phyloP scores from a whole-genome alignment of 2,888 invertebrate species.

The Lithophane leautieri region DNA sequence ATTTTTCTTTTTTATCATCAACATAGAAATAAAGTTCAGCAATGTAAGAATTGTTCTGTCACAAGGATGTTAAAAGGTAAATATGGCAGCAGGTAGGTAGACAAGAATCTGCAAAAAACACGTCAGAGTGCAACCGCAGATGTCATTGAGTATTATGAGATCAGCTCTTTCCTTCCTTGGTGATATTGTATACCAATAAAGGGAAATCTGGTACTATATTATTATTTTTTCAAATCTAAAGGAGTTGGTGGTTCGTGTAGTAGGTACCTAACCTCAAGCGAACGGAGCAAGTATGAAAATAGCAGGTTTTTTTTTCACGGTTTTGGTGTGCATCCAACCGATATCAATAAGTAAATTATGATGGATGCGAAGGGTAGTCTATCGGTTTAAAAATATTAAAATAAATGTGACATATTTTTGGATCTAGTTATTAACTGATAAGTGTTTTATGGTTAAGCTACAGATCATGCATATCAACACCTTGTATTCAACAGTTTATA shows the following conservation, averaged over 20 bases:
- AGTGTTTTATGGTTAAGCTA: not conserved
- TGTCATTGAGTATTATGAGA: not conserved
- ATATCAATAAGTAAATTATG: constrained; percentile 10
- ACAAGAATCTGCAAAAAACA: constrained; percentile 18
- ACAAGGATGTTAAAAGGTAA: not conserved
- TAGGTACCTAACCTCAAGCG: not conserved
- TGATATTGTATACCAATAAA: not conserved
- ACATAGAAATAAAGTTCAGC: not conserved
- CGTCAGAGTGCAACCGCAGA: not conserved
- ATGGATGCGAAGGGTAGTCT: not conserved
- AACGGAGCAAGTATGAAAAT: not conserved
- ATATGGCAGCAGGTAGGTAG: not conserved
- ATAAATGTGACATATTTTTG: not conserved
- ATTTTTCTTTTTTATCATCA: not conserved
- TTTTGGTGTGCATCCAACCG: not conserved
- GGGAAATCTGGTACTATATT: constrained; percentile 8
- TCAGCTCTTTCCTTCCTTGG: not conserved
- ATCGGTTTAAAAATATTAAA: not conserved
- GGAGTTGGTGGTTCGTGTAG: not conserved
- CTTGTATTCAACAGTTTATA: not conserved
- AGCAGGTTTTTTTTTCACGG: not conserved
- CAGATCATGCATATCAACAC: not conserved
- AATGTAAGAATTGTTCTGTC: constrained; percentile 10
- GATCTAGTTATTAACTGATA: constrained; percentile 7
- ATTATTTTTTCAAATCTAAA: not conserved